phyloP scores from a whole-genome alignment of 2,797 vertebrate genomes.

The Hylomyscus alleni region DNA sequence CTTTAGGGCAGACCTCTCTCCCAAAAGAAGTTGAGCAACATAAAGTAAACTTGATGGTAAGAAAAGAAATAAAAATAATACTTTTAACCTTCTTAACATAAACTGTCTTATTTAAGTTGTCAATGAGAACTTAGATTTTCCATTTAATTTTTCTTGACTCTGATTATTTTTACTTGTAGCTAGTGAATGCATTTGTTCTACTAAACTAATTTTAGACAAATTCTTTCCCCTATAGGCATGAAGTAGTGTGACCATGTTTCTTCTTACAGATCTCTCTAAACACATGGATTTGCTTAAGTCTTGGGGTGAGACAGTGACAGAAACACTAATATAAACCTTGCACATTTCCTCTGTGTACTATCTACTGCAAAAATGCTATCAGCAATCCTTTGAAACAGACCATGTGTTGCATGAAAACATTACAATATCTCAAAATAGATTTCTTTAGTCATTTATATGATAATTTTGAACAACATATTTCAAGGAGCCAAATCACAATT shows the following conservation, averaged over 20 bases:
- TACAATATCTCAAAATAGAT: constrained; percentile 61
- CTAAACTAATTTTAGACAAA: constrained; percentile 53
- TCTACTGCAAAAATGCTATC: constrained; percentile 63
- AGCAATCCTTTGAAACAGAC: constrained; percentile 65
- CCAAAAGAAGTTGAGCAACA: neutral
- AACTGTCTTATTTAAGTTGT: neutral
- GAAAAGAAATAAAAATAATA: neutral
- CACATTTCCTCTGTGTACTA: constrained; percentile 56
- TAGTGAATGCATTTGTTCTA: neutral
- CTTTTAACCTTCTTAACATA: neutral
- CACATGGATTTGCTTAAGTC: constrained; percentile 65
- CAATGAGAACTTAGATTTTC: neutral
- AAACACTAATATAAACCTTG: constrained; percentile 67
- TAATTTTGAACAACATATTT: constrained; percentile 49
- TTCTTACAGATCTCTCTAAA: constrained; percentile 34
- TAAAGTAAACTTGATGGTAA: neutral
- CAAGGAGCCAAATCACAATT: constrained; percentile 35
- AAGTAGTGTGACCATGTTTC: constrained; percentile 30
- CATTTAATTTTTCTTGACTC: constrained; percentile 25
- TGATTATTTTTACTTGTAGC: constrained; percentile 20
- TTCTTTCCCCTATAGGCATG: neutral
- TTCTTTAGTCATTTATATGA: constrained; percentile 62
- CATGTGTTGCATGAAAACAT: constrained; percentile 41
- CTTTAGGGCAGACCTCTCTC: neutral
- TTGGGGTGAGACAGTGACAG: neutral